Conservation (phyloP, 1,140 invertebrate species). For the Venturia canescens region DNA sequence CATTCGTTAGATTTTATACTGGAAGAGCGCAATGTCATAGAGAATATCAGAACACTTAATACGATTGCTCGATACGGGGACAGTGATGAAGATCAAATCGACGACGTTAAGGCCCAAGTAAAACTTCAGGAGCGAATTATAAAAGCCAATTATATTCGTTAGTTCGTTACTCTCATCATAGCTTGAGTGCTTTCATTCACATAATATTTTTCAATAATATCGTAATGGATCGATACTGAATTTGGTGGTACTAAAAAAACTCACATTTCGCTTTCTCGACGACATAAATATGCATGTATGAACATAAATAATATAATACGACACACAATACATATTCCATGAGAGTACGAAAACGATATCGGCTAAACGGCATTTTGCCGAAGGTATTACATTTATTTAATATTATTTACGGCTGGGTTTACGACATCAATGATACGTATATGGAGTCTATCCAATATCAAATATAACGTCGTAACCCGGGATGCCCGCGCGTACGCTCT, state of each 20-base stretch:
- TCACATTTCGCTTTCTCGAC: background rate
- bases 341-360: constrained; percentile 25
- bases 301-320: constrained; percentile 24
- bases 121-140: no score
- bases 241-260: background rate
- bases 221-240: background rate
- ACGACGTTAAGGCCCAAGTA: no score
- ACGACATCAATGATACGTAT: constrained; percentile 75
- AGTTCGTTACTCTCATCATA: no score
- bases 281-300: constrained; percentile 2
- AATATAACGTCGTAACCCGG: constrained; percentile 75
- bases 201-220: no score
- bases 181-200: no score
- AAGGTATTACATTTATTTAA: constrained; percentile 76
- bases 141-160: no score
- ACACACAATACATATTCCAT: constrained; percentile 32
- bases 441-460: constrained; percentile 76
- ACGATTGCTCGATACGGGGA: no score
- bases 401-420: constrained; percentile 76
- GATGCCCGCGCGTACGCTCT: constrained; percentile 51
- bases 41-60: no score
- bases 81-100: no score
- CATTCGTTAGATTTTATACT: no score
- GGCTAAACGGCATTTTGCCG: constrained; percentile 70
- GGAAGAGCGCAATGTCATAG: no score